Conservation (phyloP, 2,888 invertebrate genomes). For the Ornithoptera alexandrae region DNA sequence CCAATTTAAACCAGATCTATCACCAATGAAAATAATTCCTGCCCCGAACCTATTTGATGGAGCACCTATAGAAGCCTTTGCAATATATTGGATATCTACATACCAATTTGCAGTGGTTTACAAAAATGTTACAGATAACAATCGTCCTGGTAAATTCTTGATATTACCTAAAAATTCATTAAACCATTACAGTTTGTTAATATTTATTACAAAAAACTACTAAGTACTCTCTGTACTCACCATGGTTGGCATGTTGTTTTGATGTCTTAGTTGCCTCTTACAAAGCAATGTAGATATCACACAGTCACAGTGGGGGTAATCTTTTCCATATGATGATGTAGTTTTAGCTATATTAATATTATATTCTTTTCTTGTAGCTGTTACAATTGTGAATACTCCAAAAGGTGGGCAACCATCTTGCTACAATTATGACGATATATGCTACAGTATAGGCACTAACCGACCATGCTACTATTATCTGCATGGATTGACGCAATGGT, state of each 20-base stretch:
- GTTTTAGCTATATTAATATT: background rate
- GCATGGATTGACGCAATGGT: slow-evolving; percentile 87
- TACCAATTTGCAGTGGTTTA: slow-evolving; percentile 92
- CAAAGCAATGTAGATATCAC: no score
- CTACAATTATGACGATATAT: slow-evolving; percentile 91
- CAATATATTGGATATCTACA: slow-evolving; percentile 90
- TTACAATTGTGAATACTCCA: slow-evolving; percentile 72
- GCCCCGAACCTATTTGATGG: slow-evolving; percentile 81
- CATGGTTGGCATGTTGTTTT: no score
- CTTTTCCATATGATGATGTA: no score
- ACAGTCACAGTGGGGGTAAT: no score
- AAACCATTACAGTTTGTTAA: no score
- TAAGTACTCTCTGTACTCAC: no score
- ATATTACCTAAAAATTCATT: background rate
- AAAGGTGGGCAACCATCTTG: slow-evolving; percentile 82
- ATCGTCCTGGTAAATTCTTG: slow-evolving; percentile 66
- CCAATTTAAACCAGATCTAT: slow-evolving; percentile 94
- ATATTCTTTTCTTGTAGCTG: slow-evolving; percentile 50
- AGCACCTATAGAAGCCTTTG: slow-evolving; percentile 80
- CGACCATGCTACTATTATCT: slow-evolving; percentile 87
- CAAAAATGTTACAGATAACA: slow-evolving; percentile 76
- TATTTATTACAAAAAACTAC: no score
- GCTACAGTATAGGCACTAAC: slow-evolving; percentile 85
- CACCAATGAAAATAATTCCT: slow-evolving; percentile 86
- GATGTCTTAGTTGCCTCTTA: no score